A percentile compares a stretch with the other conserved stretches of the same genome.
Evolutionary conservation across 2,113 vertebrate species (phyloP).

Genomic region (Podarcis raffonei): DNA sequence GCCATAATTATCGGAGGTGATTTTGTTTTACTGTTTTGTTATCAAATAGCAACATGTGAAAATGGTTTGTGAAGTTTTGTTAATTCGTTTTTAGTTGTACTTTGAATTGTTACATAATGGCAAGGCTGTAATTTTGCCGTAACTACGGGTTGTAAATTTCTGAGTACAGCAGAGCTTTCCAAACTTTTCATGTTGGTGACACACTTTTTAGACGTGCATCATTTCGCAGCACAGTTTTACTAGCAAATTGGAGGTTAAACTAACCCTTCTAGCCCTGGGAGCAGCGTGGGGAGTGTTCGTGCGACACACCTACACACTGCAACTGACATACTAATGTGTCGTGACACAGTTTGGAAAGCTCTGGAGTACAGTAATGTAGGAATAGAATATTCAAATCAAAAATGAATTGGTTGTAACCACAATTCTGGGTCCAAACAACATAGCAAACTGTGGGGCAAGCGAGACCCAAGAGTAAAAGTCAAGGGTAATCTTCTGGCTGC

Average conservation of each 20-base stretch:
- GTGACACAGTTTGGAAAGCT: too few relatives aligned
- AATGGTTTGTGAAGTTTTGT: neutral
- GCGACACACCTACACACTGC: too few relatives aligned
- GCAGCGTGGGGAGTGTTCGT: too few relatives aligned
- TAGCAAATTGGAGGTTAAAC: too few relatives aligned
- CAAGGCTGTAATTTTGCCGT: neutral
- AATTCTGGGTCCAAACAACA: neutral
- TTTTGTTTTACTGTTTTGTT: neutral
- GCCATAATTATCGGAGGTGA: neutral
- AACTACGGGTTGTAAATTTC: neutral
- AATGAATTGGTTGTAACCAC: neutral
- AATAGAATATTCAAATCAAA: neutral
- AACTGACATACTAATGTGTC: too few relatives aligned
- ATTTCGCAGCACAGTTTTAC: too few relatives aligned
- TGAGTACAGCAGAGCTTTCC: neutral
- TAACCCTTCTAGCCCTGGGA: too few relatives aligned
- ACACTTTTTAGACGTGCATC: too few relatives aligned
- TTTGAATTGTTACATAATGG: neutral
- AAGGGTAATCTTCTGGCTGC: neutral
- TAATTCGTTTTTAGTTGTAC: neutral
- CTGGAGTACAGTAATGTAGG: neutral
- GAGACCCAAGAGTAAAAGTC: neutral
- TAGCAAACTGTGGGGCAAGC: neutral
- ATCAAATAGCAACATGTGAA: neutral
- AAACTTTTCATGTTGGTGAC: too few relatives aligned